A percentile compares a stretch with the other conserved stretches of the same genome.
Evolutionary conservation across 2,113 vertebrate genomes (phyloP).

Genomic region (Cyprinodon tularosa): DNA sequence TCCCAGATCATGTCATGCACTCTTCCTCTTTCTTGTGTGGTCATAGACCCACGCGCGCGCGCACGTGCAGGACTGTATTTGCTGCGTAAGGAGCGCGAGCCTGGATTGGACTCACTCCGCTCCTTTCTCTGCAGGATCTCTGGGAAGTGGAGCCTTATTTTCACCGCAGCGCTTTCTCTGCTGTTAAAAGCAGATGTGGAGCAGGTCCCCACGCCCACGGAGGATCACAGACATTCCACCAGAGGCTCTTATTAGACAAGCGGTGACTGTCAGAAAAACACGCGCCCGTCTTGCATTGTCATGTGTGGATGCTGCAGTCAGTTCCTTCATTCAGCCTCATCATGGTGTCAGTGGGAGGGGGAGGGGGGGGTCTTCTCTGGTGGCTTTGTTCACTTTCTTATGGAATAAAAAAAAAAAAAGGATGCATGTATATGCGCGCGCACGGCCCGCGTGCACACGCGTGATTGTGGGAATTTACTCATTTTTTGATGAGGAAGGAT

Average conservation of each 20-base stretch:
- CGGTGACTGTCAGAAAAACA: slow-evolving; percentile 2
- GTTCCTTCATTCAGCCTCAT: background rate
- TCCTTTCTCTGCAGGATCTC: background rate
- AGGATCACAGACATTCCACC: background rate
- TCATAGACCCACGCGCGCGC: background rate
- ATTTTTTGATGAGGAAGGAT: no score
- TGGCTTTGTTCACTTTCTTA: background rate
- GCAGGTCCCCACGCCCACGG: background rate
- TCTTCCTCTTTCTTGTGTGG: background rate
- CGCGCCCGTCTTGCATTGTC: slow-evolving; percentile 61
- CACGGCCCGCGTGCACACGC: background rate
- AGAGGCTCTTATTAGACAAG: background rate
- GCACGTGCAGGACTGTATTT: slow-evolving; percentile 25
- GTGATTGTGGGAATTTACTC: background rate
- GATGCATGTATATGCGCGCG: background rate
- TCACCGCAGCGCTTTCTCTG: background rate
- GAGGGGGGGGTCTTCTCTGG: background rate
- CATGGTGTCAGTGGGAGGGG: background rate
- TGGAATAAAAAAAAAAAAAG: background rate
- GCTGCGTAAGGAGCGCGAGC: slow-evolving; percentile 71
- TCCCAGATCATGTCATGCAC: background rate
- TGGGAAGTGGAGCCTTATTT: background rate
- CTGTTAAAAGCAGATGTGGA: background rate
- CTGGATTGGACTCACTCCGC: slow-evolving; percentile 29
- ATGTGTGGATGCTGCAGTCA: slow-evolving; percentile 56